Evolutionary conservation across 2,888 invertebrate genomes (phyloP).

Genomic region (Eupithecia subumbrata): DNA sequence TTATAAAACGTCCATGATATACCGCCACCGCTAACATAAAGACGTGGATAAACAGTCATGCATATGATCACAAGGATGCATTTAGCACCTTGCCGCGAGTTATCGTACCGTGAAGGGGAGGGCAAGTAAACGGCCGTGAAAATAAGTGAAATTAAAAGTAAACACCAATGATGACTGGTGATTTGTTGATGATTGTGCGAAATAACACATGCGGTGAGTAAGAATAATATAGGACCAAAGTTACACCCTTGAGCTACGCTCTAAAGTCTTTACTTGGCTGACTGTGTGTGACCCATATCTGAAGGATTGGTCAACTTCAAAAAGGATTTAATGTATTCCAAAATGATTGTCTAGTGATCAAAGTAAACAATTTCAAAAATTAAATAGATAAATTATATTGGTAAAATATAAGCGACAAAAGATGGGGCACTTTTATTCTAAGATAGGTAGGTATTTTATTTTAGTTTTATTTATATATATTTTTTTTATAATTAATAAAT

Average conservation of each 20-base stretch:
- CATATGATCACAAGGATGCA: slow-evolving; percentile 34
- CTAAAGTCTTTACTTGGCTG: not conserved
- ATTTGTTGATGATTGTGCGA: slow-evolving; percentile 33
- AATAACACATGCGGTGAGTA: not conserved
- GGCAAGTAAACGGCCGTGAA: slow-evolving; percentile 34
- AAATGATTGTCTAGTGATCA: not conserved
- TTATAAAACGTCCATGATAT: not conserved
- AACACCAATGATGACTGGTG: slow-evolving; percentile 31
- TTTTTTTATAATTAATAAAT: too few relatives aligned
- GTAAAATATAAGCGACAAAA: not conserved
- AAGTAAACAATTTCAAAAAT: not conserved
- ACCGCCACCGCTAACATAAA: slow-evolving; percentile 2
- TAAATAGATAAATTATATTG: not conserved
- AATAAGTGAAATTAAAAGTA: slow-evolving; percentile 34
- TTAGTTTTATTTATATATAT: too few relatives aligned
- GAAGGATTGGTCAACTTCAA: not conserved
- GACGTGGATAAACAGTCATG: slow-evolving; percentile 31
- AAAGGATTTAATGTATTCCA: not conserved
- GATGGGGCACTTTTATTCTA: not conserved
- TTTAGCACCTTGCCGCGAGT: slow-evolving; percentile 41
- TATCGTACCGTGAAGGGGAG: slow-evolving; percentile 39
- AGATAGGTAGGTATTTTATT: not conserved
- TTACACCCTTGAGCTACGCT: slow-evolving; percentile 6
- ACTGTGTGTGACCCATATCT: not conserved
- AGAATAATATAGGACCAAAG: slow-evolving; percentile 2